Percentiles rank a stretch among this genome's conserved stretches.
phyloP scores from a whole-genome alignment of 2,113 vertebrate species.

The Callionymus lyra region DNA sequence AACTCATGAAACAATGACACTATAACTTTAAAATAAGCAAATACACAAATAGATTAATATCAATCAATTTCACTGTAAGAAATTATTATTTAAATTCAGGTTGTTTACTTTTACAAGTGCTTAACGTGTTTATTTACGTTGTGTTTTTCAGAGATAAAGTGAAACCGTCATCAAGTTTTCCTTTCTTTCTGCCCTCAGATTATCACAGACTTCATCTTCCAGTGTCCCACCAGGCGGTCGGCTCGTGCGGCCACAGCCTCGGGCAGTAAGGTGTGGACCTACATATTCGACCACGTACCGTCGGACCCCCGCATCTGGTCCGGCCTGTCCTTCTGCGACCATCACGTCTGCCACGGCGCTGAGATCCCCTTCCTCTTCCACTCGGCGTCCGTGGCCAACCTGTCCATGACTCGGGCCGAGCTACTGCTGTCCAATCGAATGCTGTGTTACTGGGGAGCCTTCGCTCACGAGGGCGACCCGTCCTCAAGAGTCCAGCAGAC shows the following conservation, averaged over 20 bases:
- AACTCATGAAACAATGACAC: too few relatives aligned
- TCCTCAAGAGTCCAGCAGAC: conserved; percentile 42
- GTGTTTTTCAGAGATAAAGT: too few relatives aligned
- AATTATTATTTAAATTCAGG: too few relatives aligned
- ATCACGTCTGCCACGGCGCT: conserved; percentile 62
- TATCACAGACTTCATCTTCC: conserved; percentile 66
- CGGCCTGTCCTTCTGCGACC: conserved; percentile 57
- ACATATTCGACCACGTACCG: conserved; percentile 62
- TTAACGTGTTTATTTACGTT: too few relatives aligned
- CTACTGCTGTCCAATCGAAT: conserved; percentile 60
- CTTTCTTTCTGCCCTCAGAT: conserved; percentile 42
- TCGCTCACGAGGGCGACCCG: conserved; percentile 60
- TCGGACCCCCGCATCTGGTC: conserved; percentile 59
- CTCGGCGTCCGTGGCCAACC: conserved; percentile 57
- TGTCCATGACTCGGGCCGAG: conserved; percentile 51
- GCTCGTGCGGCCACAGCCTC: conserved; percentile 25
- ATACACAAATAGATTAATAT: too few relatives aligned
- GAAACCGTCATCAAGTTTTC: not conserved
- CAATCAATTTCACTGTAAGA: too few relatives aligned
- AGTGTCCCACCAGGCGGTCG: conserved; percentile 59
- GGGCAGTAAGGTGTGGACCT: conserved; percentile 56
- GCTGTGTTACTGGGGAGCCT: conserved; percentile 67
- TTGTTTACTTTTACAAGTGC: too few relatives aligned
- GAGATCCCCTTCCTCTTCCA: conserved; percentile 68
- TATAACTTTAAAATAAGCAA: too few relatives aligned